Evolutionary conservation across 2,113 vertebrate species (phyloP).

Genomic region (Pterocles orientalis): DNA sequence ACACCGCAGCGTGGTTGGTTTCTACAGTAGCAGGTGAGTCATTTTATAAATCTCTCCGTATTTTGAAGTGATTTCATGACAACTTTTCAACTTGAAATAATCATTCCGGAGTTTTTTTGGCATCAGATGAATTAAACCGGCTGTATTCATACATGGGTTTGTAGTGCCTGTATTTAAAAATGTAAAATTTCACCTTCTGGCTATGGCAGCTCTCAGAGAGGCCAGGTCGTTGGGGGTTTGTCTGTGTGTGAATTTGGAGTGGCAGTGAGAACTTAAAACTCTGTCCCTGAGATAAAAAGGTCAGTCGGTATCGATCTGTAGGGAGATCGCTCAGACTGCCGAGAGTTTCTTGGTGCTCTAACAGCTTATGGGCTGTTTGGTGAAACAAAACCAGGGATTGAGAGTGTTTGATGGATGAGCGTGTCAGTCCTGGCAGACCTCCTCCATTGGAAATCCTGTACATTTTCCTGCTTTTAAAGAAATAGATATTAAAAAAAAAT

Average conservation of each 20-base stretch:
- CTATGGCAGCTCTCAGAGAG: not conserved
- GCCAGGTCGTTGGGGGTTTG: not conserved
- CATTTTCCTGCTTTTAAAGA: not conserved
- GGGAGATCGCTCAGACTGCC: not conserved
- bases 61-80: slow-evolving; percentile 15
- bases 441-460: fast-evolving
- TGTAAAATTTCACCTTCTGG: not conserved
- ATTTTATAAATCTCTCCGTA: not conserved
- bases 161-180: not conserved
- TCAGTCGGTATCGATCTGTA: not conserved
- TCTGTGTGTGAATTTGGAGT: slow-evolving; percentile 9
- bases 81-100: slow-evolving; percentile 17
- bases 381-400: not conserved
- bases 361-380: not conserved
- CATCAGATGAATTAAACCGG: not conserved
- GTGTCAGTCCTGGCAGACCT: not conserved
- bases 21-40: slow-evolving; percentile 36
- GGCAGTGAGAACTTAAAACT: not conserved
- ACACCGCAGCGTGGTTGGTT: not conserved
- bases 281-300: not conserved
- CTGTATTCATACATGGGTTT: fast-evolving
- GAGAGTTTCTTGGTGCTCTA: not conserved
- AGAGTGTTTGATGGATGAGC: fast-evolving
- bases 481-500: not conserved
- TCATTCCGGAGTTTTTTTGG: not conserved